Percentiles rank a stretch among this genome's conserved stretches.
Conservation (phyloP, 2,888 invertebrate genomes). For the Cheilosia vernalis region DNA sequence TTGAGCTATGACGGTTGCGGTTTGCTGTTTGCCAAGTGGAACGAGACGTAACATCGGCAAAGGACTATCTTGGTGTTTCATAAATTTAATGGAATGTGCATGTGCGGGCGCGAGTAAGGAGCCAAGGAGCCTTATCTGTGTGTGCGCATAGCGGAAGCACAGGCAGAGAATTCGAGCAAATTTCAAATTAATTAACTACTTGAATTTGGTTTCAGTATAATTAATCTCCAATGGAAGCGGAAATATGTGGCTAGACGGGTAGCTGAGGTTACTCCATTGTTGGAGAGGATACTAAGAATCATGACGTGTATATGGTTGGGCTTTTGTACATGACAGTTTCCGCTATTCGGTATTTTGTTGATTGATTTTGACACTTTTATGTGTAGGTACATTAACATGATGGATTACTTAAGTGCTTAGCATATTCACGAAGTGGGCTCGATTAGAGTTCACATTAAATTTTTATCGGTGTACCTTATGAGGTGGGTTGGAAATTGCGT, state of each 20-base stretch:
- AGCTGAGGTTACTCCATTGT: slow-evolving; percentile 21
- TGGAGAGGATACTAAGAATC: slow-evolving; percentile 17
- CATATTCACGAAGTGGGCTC: neutral
- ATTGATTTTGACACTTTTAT: slow-evolving; percentile 13
- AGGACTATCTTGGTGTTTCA: slow-evolving; percentile 39
- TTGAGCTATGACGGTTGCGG: slow-evolving; percentile 73
- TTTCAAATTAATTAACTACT: slow-evolving; percentile 75
- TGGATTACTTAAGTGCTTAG: neutral
- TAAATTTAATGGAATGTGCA: slow-evolving; percentile 50
- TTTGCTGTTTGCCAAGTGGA: slow-evolving; percentile 66
- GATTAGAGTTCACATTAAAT: neutral
- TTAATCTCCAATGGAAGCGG: slow-evolving; percentile 66
- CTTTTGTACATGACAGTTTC: slow-evolving; percentile 6
- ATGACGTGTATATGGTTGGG: slow-evolving; percentile 29
- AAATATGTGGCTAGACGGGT: slow-evolving; percentile 61
- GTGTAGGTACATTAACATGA: neutral
- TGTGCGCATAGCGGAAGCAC: slow-evolving; percentile 20
- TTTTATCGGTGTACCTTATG: no score
- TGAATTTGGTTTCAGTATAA: slow-evolving; percentile 73
- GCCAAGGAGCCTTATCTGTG: slow-evolving; percentile 30
- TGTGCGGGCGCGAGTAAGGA: slow-evolving; percentile 1
- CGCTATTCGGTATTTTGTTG: neutral
- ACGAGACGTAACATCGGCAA: slow-evolving; percentile 23
- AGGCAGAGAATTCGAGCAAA: slow-evolving; percentile 47
- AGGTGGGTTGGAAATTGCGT: no score